Base-by-base conservation (phyloP, 2,797 vertebrate genomes). In the Lutjanus campechanus region DNA sequence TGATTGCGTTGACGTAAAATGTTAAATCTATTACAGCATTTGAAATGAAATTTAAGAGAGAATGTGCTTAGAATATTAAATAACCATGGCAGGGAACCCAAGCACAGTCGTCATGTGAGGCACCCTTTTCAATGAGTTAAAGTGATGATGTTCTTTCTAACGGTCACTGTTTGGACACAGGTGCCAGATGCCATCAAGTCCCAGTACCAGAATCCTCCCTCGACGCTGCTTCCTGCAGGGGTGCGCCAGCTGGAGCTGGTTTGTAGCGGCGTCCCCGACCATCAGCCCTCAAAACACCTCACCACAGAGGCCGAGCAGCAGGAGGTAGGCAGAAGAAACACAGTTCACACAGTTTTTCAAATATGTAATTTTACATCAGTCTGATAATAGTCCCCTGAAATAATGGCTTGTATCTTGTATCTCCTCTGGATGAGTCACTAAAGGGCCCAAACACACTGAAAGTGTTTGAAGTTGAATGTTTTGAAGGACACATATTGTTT, bases 101-200 rank as follows among this genome's bases (percentile, higher is more conserved):
- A 17, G 72, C 46, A 46, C 17, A 60, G 5, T 17, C 22, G 5
- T 8, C 11, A 17, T 11, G n/a, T 25, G 8, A 11, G 11, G 8
- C 6, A 6, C 1, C 36, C 4, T 40, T 6, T 50, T 72, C 11
- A 7, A 50, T 1, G 5, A 11, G 20, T 29, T 1, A 36, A 25
- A 25, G 25, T 25, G 25, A 25, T 25, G 25, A 36, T 36, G 29
- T 36, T 36, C 29, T 36, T 36, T 36, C 29, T 36, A 17, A 61
- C 36, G 4, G 10, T 43, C 11, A 13, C 25, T 76, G 8, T 70
- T 73, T 88, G 69, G 40, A 65, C 11, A 72, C 91, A 99, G 98
- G 98, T 99, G 92, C 98, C 98, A 22, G 97, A 99, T 92, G 96
- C 97, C 89, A 98, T 99, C 85, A 99, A 99, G 94, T 97, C 96